phyloP scores from a whole-genome alignment of 2,888 invertebrate species.

The Rutpela maculata region DNA sequence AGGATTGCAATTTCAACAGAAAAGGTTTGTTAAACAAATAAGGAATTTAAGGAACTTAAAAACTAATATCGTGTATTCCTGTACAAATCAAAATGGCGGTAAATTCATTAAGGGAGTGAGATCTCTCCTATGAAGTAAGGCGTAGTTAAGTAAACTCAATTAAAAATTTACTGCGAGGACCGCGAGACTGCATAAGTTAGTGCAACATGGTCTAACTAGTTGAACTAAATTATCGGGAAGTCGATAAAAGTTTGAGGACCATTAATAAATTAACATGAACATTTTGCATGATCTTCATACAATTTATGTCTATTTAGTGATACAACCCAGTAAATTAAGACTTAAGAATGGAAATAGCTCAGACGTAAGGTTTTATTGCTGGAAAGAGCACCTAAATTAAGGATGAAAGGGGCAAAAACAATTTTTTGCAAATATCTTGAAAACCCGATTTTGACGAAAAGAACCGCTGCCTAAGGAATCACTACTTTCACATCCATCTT shows the following conservation, averaged over 20 bases:
- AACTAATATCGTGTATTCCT: not conserved
- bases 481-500: too few relatives aligned
- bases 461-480: too few relatives aligned
- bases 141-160: constrained; percentile 1
- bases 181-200: constrained; percentile 7
- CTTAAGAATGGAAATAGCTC: too few relatives aligned
- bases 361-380: too few relatives aligned
- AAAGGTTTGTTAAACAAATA: not conserved
- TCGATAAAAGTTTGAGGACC: not conserved
- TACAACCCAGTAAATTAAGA: too few relatives aligned
- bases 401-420: too few relatives aligned
- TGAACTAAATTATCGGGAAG: not conserved
- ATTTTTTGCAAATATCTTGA: too few relatives aligned
- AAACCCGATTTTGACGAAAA: too few relatives aligned
- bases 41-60: not conserved
- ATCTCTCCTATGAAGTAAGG: not conserved
- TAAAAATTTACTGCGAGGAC: not conserved
- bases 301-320: too few relatives aligned
- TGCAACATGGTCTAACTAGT: not conserved
- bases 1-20: too few relatives aligned
- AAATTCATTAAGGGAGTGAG: not conserved
- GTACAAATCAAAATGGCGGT: not conserved
- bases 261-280: not conserved
- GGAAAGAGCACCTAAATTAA: too few relatives aligned
- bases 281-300: not conserved